Conservation (phyloP, 1,140 invertebrate genomes). For the Nomia melanderi region DNA sequence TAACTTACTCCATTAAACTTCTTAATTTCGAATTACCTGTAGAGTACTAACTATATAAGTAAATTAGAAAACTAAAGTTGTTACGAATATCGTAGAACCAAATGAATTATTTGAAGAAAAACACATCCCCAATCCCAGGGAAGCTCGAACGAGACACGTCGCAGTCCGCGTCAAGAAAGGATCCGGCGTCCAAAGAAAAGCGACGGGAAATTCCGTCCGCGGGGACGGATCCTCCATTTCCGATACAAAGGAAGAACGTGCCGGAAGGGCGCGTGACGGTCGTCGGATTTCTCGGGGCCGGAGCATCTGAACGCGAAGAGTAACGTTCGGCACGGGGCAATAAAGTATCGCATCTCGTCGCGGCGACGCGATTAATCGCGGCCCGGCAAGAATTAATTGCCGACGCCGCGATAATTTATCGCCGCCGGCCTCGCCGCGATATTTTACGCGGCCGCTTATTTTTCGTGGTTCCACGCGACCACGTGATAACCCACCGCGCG, state of each 20-base stretch:
- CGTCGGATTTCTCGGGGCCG: neutral
- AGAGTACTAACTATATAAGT: no score
- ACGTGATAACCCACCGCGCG: slow-evolving; percentile 48
- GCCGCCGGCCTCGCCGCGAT: slow-evolving; percentile 39
- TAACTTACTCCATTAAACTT: no score
- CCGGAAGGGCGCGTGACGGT: neutral
- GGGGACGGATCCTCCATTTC: no score
- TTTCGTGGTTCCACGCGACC: slow-evolving; percentile 38
- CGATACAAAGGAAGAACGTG: neutral
- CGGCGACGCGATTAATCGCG: slow-evolving; percentile 56
- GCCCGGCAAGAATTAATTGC: slow-evolving; percentile 57
- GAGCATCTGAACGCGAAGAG: slow-evolving; percentile 10
- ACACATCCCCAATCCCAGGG: neutral
- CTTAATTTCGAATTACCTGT: no score
- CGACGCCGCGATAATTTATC: slow-evolving; percentile 53
- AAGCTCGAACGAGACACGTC: neutral
- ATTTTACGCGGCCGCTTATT: slow-evolving; percentile 52
- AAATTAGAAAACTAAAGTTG: no score
- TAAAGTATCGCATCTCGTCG: slow-evolving; percentile 55
- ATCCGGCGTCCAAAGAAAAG: neutral
- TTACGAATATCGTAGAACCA: no score
- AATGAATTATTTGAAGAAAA: no score
- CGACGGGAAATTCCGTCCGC: no score
- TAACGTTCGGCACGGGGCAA: slow-evolving; percentile 45
- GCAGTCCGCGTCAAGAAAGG: neutral